These are phyloP conservation scores for Nibea coibor DNA, from an alignment of 2,113 vertebrate species.

Conservation along the genomic window DNA sequence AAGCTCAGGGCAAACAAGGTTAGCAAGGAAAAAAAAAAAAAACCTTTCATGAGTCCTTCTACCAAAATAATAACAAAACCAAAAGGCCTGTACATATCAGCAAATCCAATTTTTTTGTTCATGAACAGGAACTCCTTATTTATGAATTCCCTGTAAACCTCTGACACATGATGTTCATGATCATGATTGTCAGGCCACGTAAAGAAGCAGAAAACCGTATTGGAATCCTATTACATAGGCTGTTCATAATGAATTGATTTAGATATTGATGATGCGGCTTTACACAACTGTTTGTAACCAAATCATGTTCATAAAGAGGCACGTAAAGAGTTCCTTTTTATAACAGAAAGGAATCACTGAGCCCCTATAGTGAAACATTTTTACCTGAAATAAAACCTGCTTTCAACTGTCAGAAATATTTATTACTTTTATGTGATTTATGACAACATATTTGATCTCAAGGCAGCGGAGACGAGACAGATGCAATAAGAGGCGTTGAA, in stretches of 20 bases:
- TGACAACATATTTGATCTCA: constrained; percentile 24
- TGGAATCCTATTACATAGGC: background rate
- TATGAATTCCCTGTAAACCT: too few relatives aligned
- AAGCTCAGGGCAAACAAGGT: too few relatives aligned
- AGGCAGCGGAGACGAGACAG: constrained; percentile 3
- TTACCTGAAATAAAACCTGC: background rate
- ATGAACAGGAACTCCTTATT: background rate
- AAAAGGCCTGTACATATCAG: background rate
- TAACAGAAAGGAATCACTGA: background rate
- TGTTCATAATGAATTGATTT: background rate
- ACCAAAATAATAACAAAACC: constrained; percentile 6
- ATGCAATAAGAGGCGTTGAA: constrained; percentile 16
- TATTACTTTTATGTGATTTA: constrained; percentile 1
- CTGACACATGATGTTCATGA: too few relatives aligned
- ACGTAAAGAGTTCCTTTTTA: background rate
- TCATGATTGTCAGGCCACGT: background rate
- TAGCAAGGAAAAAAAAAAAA: too few relatives aligned
- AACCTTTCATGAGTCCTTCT: background rate
- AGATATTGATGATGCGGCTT: background rate
- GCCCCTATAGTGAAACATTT: background rate
- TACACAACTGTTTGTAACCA: background rate
- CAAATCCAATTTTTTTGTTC: background rate
- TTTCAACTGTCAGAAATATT: constrained; percentile 13
- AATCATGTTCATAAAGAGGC: background rate
- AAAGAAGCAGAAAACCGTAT: background rate